A percentile compares a stretch with the other conserved stretches of the same genome.
These are phyloP conservation scores for Rana temporaria DNA, from an alignment of 2,113 vertebrate species.

Conservation along the genomic window DNA sequence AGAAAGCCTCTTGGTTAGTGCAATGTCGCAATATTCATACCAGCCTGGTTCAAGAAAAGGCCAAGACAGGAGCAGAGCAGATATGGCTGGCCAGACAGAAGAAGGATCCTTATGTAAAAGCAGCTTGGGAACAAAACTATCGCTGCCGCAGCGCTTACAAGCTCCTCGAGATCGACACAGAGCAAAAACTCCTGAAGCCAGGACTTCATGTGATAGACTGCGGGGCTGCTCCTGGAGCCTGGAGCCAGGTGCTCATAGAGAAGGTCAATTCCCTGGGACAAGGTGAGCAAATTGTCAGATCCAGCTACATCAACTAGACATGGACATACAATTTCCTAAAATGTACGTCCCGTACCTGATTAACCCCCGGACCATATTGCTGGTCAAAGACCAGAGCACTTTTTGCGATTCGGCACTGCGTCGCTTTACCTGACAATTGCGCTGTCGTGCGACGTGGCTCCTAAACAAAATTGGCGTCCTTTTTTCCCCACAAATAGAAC, in stretches of 20 bases:
- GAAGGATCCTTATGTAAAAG: slow-evolving; percentile 90
- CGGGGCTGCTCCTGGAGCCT: slow-evolving; percentile 91
- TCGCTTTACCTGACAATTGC: too few relatives aligned
- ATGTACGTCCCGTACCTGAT: too few relatives aligned
- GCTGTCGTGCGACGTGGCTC: too few relatives aligned
- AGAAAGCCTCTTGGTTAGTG: not conserved
- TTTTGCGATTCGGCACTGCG: too few relatives aligned
- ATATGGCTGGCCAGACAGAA: slow-evolving; percentile 83
- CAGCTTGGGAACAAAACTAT: slow-evolving; percentile 74
- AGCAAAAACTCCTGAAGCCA: slow-evolving; percentile 75
- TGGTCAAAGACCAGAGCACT: too few relatives aligned
- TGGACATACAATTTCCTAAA: too few relatives aligned
- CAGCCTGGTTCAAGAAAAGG: slow-evolving; percentile 47
- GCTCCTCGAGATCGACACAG: slow-evolving; percentile 85
- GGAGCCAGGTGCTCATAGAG: slow-evolving; percentile 91
- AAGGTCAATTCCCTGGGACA: slow-evolving; percentile 84
- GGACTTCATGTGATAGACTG: slow-evolving; percentile 88
- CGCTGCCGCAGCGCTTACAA: slow-evolving; percentile 95
- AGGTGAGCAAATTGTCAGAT: slow-evolving; percentile 70
- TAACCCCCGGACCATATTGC: too few relatives aligned
- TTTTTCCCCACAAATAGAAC: too few relatives aligned
- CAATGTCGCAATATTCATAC: slow-evolving; percentile 69
- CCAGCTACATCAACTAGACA: too few relatives aligned
- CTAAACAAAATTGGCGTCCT: too few relatives aligned
- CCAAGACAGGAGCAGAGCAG: slow-evolving; percentile 74